Evolutionary conservation across 2,113 vertebrate genomes (phyloP).

Genomic region (Tychaedon coryphoeus): DNA sequence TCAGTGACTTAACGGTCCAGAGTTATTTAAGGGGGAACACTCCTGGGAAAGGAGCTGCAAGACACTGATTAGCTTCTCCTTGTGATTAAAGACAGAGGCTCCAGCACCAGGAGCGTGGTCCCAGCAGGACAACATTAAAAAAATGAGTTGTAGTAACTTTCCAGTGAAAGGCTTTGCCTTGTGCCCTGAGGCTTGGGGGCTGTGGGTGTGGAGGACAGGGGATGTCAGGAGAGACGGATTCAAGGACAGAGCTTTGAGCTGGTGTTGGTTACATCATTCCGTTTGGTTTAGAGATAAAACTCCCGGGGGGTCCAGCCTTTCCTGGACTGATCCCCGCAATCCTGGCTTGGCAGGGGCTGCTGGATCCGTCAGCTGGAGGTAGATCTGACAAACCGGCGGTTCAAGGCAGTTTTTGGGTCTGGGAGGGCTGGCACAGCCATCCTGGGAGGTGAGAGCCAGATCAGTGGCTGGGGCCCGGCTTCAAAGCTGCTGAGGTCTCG

Average conservation of each 20-base stretch:
- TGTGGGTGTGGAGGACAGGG: neutral
- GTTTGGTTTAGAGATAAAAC: neutral
- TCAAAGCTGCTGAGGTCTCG: neutral
- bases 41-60: constrained; percentile 8
- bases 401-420: neutral
- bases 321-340: neutral
- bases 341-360: neutral
- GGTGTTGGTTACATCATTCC: rapidly evolving
- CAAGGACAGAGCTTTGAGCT: neutral
- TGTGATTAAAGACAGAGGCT: constrained; percentile 7
- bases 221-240: neutral
- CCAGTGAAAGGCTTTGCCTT: neutral
- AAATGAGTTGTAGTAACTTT: neutral
- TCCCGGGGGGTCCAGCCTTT: neutral
- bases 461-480: neutral
- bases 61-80: constrained; percentile 35
- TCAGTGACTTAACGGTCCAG: neutral
- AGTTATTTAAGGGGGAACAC: constrained; percentile 41
- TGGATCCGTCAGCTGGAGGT: neutral
- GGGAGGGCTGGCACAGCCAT: neutral
- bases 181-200: neutral
- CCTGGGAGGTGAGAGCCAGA: neutral
- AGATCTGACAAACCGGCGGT: neutral
- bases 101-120: neutral
- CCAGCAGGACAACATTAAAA: neutral